Base-by-base conservation (phyloP, 1,140 invertebrate species). In the Sesamia nonagrioides region DNA sequence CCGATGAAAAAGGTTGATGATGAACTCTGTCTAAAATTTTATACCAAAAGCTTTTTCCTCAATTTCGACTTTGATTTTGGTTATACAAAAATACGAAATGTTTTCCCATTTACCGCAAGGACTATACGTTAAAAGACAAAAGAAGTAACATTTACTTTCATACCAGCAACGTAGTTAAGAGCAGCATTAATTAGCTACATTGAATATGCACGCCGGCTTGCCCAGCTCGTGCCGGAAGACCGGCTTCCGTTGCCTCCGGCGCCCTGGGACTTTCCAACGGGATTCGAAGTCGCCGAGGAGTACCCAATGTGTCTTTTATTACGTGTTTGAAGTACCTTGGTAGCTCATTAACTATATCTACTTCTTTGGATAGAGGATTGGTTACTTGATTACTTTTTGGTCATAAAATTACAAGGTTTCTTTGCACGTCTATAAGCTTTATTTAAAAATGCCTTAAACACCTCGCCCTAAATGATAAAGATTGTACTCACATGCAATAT, bases 171-270 rank as follows among this genome's bases (percentile, higher is more conserved):
- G 42, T 73, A 77, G 54, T 72, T 42, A 63, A 40, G 33, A 54
- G 54, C 37, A 52, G 82, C 77, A 83, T 86, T 86, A 86, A 88
- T 88, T 88, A 86, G 80, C 61, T 40, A 50, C 79, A 63, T 84
- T 86, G 80, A 84, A 81, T 82, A 86, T 84, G 77, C 81, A 79
- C 78, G 82, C 68, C 82, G 68, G 63, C 60, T 69, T 73, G 50
- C 75, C 69, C 60, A 81, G 74, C 54, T 78, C 61, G 78, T 80
- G 82, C 81, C 82, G 86, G 86, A 87, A 86, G 80, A 54, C 56
- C 52, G 52, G 71, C 79, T 84, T 87, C 86, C 86, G 86, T 56
- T 75, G 86, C 77, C 69, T 45, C 66, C 66, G 60, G 78, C 61
- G 72, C 78, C 48, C 45, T 66, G 74, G 74, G 72, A 66, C 78